Evolutionary conservation across 2,888 invertebrate species (phyloP), one percentile per base, ranked within the genome.

Genomic region (Drosophila affinis): DNA sequence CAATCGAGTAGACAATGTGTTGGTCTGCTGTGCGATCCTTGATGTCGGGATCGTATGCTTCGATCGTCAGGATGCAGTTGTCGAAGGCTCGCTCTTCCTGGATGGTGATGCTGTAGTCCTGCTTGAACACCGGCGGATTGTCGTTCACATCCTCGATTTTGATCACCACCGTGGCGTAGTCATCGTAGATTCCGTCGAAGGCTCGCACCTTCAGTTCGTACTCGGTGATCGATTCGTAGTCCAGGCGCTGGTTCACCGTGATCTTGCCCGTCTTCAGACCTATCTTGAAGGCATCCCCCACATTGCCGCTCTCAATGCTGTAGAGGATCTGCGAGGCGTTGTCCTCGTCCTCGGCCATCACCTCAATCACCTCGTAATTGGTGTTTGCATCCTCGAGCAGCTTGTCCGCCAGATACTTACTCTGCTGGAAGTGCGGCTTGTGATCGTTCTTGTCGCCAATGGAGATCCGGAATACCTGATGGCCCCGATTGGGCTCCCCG

Each of bases 371-470:
- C 58, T 96, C 94, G 68, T 95, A 95, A 87, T 96, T 96, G 27
- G 95, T 94, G 90, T 98, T 97, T 3, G 96, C 95, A 91, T 97
- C 95, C 92, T 98, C 98, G 34, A 95, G 94, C 76, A 97, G 94
- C 57, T 95, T 94, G 79, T 95, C 95, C 0, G 96, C 96, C 18
- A 95, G 93, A 90, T 97, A 97, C 7, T 94, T 93, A 1, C 93
- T 92, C 88, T 96, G 94, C n/a, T 95, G 95, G 91, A 99, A 99
- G 82, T 95, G 94, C 0, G 99, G 99, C 21, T 95, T 94, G 91
- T 99, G 99, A 92, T 99, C 99, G 91, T 99, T 99, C 90, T 97
- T 97, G 92, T 99, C 99, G 24, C 97, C 97, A 49, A 99, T 98
- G 89, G 96, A 96, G 84, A 99, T 97, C 78, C 96, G 94, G 90